phyloP scores from a whole-genome alignment of 2,797 vertebrate genomes.

The Danio aesculapii region DNA sequence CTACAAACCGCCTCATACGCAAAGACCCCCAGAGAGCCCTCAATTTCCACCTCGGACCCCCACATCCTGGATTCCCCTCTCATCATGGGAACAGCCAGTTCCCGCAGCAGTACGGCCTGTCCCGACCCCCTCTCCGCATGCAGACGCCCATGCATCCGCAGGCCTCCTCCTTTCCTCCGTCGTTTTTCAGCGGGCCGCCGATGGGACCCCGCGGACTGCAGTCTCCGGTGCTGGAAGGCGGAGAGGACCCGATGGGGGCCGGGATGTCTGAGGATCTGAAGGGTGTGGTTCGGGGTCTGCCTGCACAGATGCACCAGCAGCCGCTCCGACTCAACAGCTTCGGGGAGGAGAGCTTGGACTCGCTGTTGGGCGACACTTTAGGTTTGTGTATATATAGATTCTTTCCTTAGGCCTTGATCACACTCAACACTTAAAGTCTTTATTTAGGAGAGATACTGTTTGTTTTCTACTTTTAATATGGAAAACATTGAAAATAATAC shows the following conservation, averaged over 20 bases:
- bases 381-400: constrained; percentile 79
- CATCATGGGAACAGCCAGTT: constrained; percentile 80
- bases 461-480: too few species aligned
- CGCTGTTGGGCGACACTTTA: constrained; percentile 85
- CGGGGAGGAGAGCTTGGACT: constrained; percentile 88
- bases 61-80: constrained; percentile 84
- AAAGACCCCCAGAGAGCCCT: constrained; percentile 93
- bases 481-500: too few species aligned
- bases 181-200: constrained; percentile 87
- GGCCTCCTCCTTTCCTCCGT: constrained; percentile 72
- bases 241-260: constrained; percentile 76
- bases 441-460: too few species aligned
- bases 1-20: constrained; percentile 88
- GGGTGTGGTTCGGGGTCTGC: constrained; percentile 86
- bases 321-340: constrained; percentile 90
- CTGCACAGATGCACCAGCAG: constrained; percentile 81
- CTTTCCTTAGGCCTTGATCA: background rate
- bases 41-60: constrained; percentile 90
- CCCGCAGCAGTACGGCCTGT: constrained; percentile 82
- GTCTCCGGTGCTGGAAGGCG: constrained; percentile 82
- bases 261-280: constrained; percentile 80
- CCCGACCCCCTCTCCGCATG: constrained; percentile 82
- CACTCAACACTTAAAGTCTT: too few species aligned
- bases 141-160: constrained; percentile 71
- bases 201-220: constrained; percentile 85